These are phyloP conservation scores for Morone chrysops DNA, from an alignment of 2,113 vertebrate genomes.

Conservation along the genomic window DNA sequence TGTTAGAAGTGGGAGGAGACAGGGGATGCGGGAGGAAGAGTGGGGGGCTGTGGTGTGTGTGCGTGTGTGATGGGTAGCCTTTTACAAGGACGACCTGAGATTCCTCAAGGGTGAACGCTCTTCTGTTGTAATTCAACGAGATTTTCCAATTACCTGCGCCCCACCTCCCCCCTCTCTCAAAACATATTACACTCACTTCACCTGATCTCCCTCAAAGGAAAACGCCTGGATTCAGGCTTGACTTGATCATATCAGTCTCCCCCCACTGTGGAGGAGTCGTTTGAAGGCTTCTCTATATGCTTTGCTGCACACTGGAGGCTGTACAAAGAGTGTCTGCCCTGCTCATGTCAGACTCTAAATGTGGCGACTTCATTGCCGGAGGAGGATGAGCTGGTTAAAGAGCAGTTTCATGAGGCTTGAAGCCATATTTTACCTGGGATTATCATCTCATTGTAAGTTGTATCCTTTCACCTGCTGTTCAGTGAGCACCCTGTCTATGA, in stretches of 20 bases:
- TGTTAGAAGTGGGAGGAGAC: conserved; percentile 48
- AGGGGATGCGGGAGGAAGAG: conserved; percentile 37
- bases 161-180: not conserved
- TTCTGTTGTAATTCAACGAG: conserved; percentile 67
- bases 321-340: conserved; percentile 12
- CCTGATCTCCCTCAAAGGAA: conserved; percentile 53
- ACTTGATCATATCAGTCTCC: conserved; percentile 24
- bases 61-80: conserved; percentile 50
- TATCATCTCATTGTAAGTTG: not conserved
- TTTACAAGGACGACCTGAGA: conserved; percentile 82
- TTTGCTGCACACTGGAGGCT: conserved; percentile 35
- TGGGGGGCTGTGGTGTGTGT: conserved; percentile 4
- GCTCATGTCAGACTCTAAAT: conserved; percentile 17
- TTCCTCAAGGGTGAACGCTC: conserved; percentile 81
- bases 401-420: conserved; percentile 48
- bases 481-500: not conserved
- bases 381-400: conserved; percentile 25
- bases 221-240: conserved; percentile 36
- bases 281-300: conserved; percentile 25
- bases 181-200: conserved; percentile 52
- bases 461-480: conserved; percentile 30
- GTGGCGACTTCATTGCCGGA: not conserved
- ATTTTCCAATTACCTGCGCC: conserved; percentile 60
- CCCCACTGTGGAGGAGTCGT: conserved; percentile 23
- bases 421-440: conserved; percentile 45